Percentiles rank a stretch among this genome's conserved stretches.
Conservation (phyloP, 1,140 invertebrate genomes). For the Tribolium castaneum region DNA sequence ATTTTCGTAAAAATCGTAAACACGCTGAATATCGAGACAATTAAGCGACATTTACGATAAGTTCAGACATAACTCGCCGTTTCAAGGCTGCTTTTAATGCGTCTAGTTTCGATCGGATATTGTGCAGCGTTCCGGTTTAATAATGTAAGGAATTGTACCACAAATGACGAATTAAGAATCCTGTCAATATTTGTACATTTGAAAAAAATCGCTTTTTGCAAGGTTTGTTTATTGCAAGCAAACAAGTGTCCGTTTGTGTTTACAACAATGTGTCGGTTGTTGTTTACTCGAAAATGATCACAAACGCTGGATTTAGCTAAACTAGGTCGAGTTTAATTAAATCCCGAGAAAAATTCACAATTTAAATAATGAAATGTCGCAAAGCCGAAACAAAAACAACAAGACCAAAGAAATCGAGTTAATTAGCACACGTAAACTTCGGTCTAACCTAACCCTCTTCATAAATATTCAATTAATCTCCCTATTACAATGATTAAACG, state of each 20-base stretch:
- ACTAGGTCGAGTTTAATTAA: not conserved
- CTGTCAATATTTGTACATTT: not conserved
- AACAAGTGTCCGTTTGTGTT: not conserved
- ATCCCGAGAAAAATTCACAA: not conserved
- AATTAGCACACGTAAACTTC: conserved; percentile 9
- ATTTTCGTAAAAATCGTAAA: not conserved
- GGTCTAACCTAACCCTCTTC: conserved; percentile 7
- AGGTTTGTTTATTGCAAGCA: not conserved
- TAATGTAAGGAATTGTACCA: not conserved
- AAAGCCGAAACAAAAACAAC: not conserved
- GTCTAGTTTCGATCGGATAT: not conserved
- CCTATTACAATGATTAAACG: conserved; percentile 14
- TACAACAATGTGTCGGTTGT: not conserved
- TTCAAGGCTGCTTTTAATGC: not conserved
- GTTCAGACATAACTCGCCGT: not conserved
- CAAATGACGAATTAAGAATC: not conserved
- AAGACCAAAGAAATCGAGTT: not conserved
- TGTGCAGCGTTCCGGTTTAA: not conserved
- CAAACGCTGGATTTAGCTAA: not conserved
- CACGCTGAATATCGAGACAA: not conserved
- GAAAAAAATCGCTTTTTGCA: not conserved
- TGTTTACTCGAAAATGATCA: not conserved
- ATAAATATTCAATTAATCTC: conserved; percentile 26
- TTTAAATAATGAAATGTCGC: not conserved
- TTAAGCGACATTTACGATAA: not conserved